Evolutionary conservation across 2,113 vertebrate species (phyloP), one percentile per base, ranked within the genome.

Genomic region (Potamarius usumacintae): DNA sequence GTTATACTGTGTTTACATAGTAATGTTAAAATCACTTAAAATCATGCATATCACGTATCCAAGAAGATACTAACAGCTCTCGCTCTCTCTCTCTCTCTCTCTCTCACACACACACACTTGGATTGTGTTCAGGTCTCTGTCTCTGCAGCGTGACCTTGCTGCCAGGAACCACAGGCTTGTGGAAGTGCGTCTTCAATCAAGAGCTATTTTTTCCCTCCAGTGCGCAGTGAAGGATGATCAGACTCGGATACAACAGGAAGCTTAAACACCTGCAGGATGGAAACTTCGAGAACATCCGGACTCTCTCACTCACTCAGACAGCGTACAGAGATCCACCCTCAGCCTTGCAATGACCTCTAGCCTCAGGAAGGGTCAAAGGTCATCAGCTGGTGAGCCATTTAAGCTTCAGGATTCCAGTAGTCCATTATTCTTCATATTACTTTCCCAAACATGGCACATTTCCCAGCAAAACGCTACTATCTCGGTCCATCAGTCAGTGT

Each of bases 151-250:
- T 50, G 80, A 86, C 63, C 88, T 86, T 89, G 83, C 84, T 27
- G 57, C 5, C 58, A 69, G 34, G 83, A 30, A 65, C 18, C 83
- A 60, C 76, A 7, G 42, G 7, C 65, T 48, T 72, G 55, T 71
- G 55, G n/a, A 76, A 76, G 52, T 53, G 20, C 3, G 14, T 77
- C 63, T 69, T 10, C 11, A 22, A 55, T 86, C 74, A 86, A 58
- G 20, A 82, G 83, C 74, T 63, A 52, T 77, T 77, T 78, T 81
- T 72, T 55, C 62, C 65, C 17, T n/a, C 57, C 58, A 78, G 25
- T 17, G 11, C 17, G 34, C 55, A 77, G 67, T 84, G 63, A 88
- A 65, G 86, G 76, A 86, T 86, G 81, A 27, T 88, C 77, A 78
- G 84, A 85, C 15, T 18, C 0, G 18, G 34, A 80, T 53, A 27